Percentiles rank a stretch among this genome's conserved stretches.
phyloP scores from a whole-genome alignment of 2,113 vertebrate genomes.

The Forbesichthys papilliferus region DNA sequence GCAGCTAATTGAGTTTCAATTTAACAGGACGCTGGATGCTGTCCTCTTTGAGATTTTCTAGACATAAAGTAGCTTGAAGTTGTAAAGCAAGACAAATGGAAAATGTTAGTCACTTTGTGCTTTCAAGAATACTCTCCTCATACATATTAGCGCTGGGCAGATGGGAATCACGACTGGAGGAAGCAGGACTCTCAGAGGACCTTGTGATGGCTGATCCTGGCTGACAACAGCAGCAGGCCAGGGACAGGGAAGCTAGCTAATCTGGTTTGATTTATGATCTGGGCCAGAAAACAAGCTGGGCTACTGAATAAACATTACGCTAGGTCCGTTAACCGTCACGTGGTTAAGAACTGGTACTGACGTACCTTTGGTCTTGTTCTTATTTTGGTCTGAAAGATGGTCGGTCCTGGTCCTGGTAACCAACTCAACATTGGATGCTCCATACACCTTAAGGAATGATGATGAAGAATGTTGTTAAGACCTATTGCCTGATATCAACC shows the following conservation, averaged over 20 bases:
- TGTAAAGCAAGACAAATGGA: slow-evolving; percentile 19
- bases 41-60: no score
- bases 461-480: not conserved
- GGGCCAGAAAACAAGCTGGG: slow-evolving; percentile 43
- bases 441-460: slow-evolving; percentile 83
- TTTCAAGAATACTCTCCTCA: slow-evolving; percentile 8
- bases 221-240: slow-evolving; percentile 37
- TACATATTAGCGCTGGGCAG: slow-evolving; percentile 27
- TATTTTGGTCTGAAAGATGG: slow-evolving; percentile 95
- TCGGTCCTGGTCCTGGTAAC: slow-evolving; percentile 95
- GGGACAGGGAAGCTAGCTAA: slow-evolving; percentile 32
- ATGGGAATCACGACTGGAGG: slow-evolving; percentile 30
- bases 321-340: slow-evolving; percentile 4
- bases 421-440: slow-evolving; percentile 95
- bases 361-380: slow-evolving; percentile 91
- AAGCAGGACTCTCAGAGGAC: slow-evolving; percentile 18
- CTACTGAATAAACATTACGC: slow-evolving; percentile 13
- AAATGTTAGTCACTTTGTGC: not conserved
- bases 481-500: not conserved
- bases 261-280: slow-evolving; percentile 54
- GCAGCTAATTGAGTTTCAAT: no score
- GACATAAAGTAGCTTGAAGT: not conserved
- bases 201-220: slow-evolving; percentile 34
- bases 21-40: no score
- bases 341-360: not conserved